phyloP scores from a whole-genome alignment of 2,797 vertebrate genomes.

The Triplophysa yarkandensis region DNA sequence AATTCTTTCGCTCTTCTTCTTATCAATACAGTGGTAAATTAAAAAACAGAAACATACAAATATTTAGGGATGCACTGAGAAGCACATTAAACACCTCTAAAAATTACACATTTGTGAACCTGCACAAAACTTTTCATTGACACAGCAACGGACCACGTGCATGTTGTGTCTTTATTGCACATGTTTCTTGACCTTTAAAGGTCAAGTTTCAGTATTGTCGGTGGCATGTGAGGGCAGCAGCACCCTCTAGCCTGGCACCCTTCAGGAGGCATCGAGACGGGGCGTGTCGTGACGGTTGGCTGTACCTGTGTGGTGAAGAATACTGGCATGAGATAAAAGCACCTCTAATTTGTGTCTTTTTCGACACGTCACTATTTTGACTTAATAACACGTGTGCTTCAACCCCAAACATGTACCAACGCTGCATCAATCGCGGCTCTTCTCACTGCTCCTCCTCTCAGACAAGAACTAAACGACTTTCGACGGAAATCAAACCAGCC shows the following conservation, averaged over 20 bases:
- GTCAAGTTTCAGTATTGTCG: conserved; percentile 4
- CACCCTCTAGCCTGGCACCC: conserved; percentile 58
- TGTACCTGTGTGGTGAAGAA: conserved; percentile 59
- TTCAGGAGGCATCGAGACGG: conserved; percentile 54
- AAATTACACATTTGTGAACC: too few species aligned
- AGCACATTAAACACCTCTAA: too few species aligned
- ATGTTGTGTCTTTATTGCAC: neutral
- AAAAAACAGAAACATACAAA: too few species aligned
- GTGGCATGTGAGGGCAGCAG: conserved; percentile 37
- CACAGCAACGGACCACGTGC: neutral
- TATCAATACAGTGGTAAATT: too few species aligned
- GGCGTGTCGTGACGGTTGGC: conserved; percentile 61
- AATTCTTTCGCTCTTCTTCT: too few species aligned
- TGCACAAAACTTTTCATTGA: too few species aligned
- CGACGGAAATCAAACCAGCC: conserved; percentile 16
- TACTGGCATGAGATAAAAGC: conserved; percentile 74
- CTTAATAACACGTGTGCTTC: conserved; percentile 61
- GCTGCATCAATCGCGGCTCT: conserved; percentile 50
- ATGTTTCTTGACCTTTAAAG: neutral
- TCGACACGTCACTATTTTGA: conserved; percentile 64
- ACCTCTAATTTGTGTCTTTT: conserved; percentile 62
- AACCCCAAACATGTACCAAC: conserved; percentile 57
- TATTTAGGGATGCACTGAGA: too few species aligned
- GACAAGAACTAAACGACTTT: neutral
- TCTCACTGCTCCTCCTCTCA: conserved; percentile 53